These are phyloP conservation scores for Peromyscus eremicus DNA, from an alignment of 2,797 vertebrate genomes.

Conservation along the genomic window DNA sequence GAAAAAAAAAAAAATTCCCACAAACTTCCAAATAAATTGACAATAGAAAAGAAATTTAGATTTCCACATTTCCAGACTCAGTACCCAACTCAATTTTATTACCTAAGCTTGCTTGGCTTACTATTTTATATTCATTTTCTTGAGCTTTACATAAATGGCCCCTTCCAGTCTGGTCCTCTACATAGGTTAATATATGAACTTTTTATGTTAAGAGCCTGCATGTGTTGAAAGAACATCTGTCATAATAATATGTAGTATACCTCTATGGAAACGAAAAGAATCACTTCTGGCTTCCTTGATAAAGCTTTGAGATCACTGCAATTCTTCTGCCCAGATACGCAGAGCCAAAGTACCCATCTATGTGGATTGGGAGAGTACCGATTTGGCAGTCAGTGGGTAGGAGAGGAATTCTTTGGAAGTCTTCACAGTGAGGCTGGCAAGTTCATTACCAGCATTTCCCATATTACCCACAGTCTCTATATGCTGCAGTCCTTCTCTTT, in stretches of 20 bases:
- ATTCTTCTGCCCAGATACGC: background rate
- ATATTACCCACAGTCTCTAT: background rate
- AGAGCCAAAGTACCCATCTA: background rate
- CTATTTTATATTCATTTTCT: conserved; percentile 53
- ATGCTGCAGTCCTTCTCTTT: background rate
- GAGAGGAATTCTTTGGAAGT: background rate
- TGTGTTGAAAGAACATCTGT: background rate
- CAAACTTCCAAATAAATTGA: conserved; percentile 42
- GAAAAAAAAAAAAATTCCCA: conserved; percentile 64
- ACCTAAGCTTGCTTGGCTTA: conserved; percentile 48
- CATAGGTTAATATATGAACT: background rate
- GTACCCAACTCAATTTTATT: conserved; percentile 29
- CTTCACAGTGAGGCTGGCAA: background rate
- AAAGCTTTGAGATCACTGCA: background rate
- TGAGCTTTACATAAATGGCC: conserved; percentile 46
- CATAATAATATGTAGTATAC: background rate
- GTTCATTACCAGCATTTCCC: background rate
- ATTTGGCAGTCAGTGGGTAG: background rate
- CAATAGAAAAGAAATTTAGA: conserved; percentile 30
- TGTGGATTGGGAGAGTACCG: background rate
- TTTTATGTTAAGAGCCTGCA: background rate
- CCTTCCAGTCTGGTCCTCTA: background rate
- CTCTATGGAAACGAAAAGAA: background rate
- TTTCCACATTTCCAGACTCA: conserved; percentile 34
- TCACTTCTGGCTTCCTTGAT: background rate